Evolutionary conservation across 2,797 vertebrate species (phyloP).

Genomic region (Spizella passerina): DNA sequence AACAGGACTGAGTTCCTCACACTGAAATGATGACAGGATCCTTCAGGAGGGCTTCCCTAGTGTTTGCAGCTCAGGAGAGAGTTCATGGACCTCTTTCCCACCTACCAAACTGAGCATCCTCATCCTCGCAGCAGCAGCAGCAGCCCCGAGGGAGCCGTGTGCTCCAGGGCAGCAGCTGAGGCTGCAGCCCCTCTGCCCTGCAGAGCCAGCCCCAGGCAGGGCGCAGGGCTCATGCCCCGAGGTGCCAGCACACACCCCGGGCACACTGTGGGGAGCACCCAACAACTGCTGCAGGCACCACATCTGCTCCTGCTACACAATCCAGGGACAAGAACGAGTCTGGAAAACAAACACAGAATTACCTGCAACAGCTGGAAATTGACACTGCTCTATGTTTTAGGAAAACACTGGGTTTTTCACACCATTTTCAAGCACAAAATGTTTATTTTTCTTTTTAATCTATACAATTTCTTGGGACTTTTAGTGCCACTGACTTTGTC

Average conservation of each 20-base stretch:
- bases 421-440: constrained; percentile 90
- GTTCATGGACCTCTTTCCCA: neutral
- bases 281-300: neutral
- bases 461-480: constrained; percentile 84
- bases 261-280: neutral
- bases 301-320: neutral
- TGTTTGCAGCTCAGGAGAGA: neutral
- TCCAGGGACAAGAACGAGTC: neutral
- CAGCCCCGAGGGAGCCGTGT: neutral
- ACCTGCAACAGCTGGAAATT: neutral
- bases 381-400: neutral
- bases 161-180: neutral
- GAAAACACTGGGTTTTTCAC: constrained; percentile 69
- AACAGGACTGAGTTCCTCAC: neutral
- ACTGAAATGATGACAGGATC: neutral
- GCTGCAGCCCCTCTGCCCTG: neutral
- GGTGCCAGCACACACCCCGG: rapidly evolving
- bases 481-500: constrained; percentile 83
- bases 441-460: constrained; percentile 92
- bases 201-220: neutral
- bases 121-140: rapidly evolving
- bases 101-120: neutral
- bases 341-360: neutral
- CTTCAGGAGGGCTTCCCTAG: neutral
- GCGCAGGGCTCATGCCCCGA: neutral